Base-by-base conservation (phyloP, 2,888 invertebrate species). In the Syritta pipiens region DNA sequence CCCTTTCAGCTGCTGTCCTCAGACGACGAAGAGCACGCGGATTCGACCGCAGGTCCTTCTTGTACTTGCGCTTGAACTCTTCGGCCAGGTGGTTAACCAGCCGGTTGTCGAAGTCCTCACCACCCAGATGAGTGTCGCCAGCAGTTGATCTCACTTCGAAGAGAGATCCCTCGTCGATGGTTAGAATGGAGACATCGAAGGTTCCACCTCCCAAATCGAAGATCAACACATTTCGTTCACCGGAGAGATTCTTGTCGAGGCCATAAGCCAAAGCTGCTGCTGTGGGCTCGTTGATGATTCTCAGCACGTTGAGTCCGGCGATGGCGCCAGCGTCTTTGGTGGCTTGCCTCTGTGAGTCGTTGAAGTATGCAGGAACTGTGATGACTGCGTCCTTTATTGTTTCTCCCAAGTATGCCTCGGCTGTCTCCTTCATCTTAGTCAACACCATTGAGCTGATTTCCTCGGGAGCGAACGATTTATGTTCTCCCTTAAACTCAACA, bases 291-390 rank as follows among this genome's bases (percentile, higher is more conserved):
- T 96, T 96, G 88, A 96, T 96, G 84, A 97, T 97, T 86, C 97
- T 92, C 82, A 97, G 91, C 76, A 97, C 95, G 86, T 97, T 96
- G 81, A 97, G 89, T 75, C 96, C 96, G 83, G 97, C 94, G 89
- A 95, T 95, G 85, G 94, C 93, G 83, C 97, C 97, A 82, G 98
- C 95, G 90, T 95, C 95, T 90, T 97, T 97, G 93, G 97, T 97
- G 86, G 95, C 96, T 89, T 96, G 96, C 84, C 96, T 92, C 86
- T 96, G 96, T 3, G 95, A 95, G 88, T 96, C 96, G 85, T 95
- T 96, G 90, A 96, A 96, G 89, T 96, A 96, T 84, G 96, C 96
- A 82, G 97, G 96, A 83, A 96, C 96, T 76, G 96, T 96, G 85
- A 96, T 93, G 12, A 96, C 96, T 83, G 96, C 96, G 87, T 94